phyloP scores from a whole-genome alignment of 1,140 invertebrate genomes.

The Drosophila busckii region DNA sequence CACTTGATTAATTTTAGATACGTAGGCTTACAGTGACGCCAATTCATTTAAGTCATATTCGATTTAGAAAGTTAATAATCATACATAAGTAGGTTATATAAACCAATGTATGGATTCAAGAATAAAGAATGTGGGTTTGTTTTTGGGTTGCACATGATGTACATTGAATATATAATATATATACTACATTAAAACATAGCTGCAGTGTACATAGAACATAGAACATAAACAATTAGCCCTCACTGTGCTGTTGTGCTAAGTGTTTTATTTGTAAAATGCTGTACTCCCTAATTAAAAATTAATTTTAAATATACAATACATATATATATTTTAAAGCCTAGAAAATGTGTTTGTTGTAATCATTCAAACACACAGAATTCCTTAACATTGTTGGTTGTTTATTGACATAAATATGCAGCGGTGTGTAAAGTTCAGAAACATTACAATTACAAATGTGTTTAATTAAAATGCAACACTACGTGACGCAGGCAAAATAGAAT shows the following conservation, averaged over 20 bases:
- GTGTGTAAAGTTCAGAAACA: conserved; percentile 44
- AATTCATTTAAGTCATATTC: conserved; percentile 57
- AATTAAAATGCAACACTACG: conserved; percentile 38
- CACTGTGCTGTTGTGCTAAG: conserved; percentile 46
- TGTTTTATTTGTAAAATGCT: conserved; percentile 70
- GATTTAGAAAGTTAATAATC: conserved; percentile 51
- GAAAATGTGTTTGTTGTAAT: conserved; percentile 3
- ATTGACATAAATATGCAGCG: conserved; percentile 59
- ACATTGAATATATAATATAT: conserved; percentile 42
- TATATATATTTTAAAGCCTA: conserved; percentile 57
- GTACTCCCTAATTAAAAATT: conserved; percentile 63
- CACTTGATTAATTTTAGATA: conserved; percentile 50
- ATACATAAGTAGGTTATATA: conserved; percentile 21
- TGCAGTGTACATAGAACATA: conserved; percentile 60
- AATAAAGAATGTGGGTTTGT: conserved; percentile 12
- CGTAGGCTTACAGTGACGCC: conserved; percentile 24
- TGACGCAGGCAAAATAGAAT: conserved; percentile 35
- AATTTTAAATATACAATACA: conserved; percentile 45
- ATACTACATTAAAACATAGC: conserved; percentile 20
- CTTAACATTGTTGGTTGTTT: conserved; percentile 45
- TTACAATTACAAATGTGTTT: conserved; percentile 38
- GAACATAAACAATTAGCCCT: conserved; percentile 43
- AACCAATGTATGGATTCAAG: not conserved
- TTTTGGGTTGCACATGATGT: conserved; percentile 53
- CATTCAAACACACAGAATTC: not conserved